A percentile compares a stretch with the other conserved stretches of the same genome.
phyloP scores from a whole-genome alignment of 1,140 invertebrate species.

The Papilio xuthus region DNA sequence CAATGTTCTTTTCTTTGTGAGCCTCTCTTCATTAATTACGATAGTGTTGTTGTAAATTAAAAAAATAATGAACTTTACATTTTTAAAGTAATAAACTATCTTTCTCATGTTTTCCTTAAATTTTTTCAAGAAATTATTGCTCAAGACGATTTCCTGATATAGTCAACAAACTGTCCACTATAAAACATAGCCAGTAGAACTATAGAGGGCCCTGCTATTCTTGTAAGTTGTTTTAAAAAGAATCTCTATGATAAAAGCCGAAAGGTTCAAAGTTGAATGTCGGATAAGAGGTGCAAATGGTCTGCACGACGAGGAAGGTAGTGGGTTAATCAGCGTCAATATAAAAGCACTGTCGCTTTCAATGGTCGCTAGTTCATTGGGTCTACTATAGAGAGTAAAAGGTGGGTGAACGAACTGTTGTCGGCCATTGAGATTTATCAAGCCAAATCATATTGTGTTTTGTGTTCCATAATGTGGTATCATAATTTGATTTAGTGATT shows the following conservation, averaged over 20 bases:
- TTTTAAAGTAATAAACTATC: neutral
- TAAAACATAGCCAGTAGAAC: slow-evolving; percentile 38
- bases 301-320: slow-evolving; percentile 59
- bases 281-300: slow-evolving; percentile 47
- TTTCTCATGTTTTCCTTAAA: slow-evolving; percentile 34
- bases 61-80: neutral
- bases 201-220: neutral
- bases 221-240: neutral
- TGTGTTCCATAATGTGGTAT: slow-evolving; percentile 49
- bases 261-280: slow-evolving; percentile 62
- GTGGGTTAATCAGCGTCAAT: slow-evolving; percentile 73
- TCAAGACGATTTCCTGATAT: slow-evolving; percentile 65
- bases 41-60: neutral
- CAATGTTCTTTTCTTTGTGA: too few species aligned
- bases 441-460: slow-evolving; percentile 47
- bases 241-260: slow-evolving; percentile 46
- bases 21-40: neutral
- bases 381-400: slow-evolving; percentile 75
- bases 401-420: slow-evolving; percentile 70
- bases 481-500: slow-evolving; percentile 44
- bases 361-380: slow-evolving; percentile 74
- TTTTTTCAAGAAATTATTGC: slow-evolving; percentile 52
- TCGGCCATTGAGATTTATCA: slow-evolving; percentile 50
- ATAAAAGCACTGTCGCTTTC: slow-evolving; percentile 79
- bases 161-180: slow-evolving; percentile 54